phyloP scores from a whole-genome alignment of 2,888 invertebrate species.

The Macaria notata region DNA sequence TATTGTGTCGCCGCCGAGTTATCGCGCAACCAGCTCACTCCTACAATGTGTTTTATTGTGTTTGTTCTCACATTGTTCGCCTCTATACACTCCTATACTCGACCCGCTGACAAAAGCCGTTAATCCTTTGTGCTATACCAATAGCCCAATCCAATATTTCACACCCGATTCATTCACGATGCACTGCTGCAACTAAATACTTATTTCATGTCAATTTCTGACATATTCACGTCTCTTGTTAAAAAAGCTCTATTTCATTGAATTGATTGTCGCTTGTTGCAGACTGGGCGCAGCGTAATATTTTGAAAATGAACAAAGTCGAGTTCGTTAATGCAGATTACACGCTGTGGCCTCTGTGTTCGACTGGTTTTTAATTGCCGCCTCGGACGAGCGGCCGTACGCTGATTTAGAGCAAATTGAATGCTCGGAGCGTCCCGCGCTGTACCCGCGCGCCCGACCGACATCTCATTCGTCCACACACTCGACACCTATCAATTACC shows the following conservation, averaged over 20 bases:
- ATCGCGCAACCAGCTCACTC: slow-evolving; percentile 38
- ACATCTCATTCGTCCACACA: slow-evolving; percentile 56
- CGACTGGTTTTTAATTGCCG: slow-evolving; percentile 66
- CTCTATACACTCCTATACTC: slow-evolving; percentile 9
- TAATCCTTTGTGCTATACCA: slow-evolving; percentile 17
- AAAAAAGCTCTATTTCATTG: slow-evolving; percentile 36
- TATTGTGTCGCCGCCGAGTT: slow-evolving; percentile 53
- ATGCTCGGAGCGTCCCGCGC: slow-evolving; percentile 55
- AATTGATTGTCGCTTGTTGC: slow-evolving; percentile 39
- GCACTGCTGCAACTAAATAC: slow-evolving; percentile 9
- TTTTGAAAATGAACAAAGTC: slow-evolving; percentile 51
- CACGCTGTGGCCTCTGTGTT: slow-evolving; percentile 54
- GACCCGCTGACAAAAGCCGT: slow-evolving; percentile 26
- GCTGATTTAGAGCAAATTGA: slow-evolving; percentile 73
- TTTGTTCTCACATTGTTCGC: slow-evolving; percentile 36
- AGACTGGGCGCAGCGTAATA: slow-evolving; percentile 40
- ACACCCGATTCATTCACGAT: slow-evolving; percentile 5
- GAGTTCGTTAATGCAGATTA: slow-evolving; percentile 60
- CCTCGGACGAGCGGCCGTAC: slow-evolving; percentile 44
- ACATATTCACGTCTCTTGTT: slow-evolving; percentile 32
- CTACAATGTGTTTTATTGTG: slow-evolving; percentile 40
- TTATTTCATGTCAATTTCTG: slow-evolving; percentile 25
- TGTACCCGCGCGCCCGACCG: slow-evolving; percentile 42
- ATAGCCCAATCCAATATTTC: slow-evolving; percentile 10
- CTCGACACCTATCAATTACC: slow-evolving; percentile 63